Conservation (phyloP, 2,113 vertebrate species). For the Petrocephalus microphthalmus region DNA sequence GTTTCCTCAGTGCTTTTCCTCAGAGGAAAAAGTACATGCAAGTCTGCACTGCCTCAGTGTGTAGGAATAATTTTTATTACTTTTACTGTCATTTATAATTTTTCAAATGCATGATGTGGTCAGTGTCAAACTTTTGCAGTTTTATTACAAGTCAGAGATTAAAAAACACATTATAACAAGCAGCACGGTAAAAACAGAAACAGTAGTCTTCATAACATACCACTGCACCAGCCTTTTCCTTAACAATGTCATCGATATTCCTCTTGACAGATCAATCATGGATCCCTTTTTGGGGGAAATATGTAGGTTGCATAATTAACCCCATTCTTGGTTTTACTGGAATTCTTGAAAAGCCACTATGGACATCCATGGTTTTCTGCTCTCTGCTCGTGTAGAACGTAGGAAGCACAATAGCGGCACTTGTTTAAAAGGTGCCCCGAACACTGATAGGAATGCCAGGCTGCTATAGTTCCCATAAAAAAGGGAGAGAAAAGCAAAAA, state of each 20-base stretch:
- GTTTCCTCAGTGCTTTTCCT: neutral
- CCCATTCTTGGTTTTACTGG: slow-evolving; percentile 1
- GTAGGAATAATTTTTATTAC: neutral
- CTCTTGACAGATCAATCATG: neutral
- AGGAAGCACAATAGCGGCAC: neutral
- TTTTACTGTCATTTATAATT: neutral
- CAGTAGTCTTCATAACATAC: neutral
- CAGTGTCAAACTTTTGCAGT: neutral
- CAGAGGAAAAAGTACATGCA: neutral
- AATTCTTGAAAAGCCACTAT: neutral
- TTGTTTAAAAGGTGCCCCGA: neutral
- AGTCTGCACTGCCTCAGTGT: neutral
- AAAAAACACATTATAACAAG: neutral
- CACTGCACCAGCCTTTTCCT: neutral
- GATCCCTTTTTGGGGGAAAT: neutral
- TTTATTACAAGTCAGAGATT: neutral
- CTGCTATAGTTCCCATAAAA: neutral
- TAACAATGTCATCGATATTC: neutral
- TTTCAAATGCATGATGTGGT: neutral
- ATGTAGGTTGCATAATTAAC: neutral
- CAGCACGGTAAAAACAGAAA: neutral
- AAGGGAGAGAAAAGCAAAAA: neutral
- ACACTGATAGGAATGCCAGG: neutral
- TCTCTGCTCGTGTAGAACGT: neutral
- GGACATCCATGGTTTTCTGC: neutral